Conservation (phyloP, 1,140 invertebrate genomes). For the Zaprionus vittiger region DNA sequence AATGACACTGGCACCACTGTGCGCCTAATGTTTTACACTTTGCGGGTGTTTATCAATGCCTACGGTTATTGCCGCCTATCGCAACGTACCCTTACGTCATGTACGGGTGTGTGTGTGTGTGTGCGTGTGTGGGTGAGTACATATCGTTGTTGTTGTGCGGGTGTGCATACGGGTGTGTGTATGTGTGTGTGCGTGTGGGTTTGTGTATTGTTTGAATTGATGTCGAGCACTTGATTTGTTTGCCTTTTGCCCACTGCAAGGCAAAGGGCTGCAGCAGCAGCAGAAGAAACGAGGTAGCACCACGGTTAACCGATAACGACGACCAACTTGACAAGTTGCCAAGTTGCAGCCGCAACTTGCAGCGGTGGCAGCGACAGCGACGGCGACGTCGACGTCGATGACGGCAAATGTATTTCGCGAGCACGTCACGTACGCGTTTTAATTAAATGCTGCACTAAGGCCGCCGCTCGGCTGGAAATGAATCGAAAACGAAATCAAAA, state of each 20-base stretch:
- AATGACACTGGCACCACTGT: slow-evolving; percentile 32
- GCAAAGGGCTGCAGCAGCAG: neutral
- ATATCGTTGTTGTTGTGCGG: slow-evolving; percentile 2
- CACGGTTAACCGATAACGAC: slow-evolving; percentile 12
- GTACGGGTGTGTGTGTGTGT: slow-evolving; percentile 22
- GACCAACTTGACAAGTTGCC: slow-evolving; percentile 30
- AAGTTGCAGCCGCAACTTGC: neutral
- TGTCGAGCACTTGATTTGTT: slow-evolving; percentile 46
- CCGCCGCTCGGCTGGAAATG: slow-evolving; percentile 13
- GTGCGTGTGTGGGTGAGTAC: neutral
- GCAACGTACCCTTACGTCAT: slow-evolving; percentile 37
- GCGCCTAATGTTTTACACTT: slow-evolving; percentile 49
- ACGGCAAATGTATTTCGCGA: slow-evolving; percentile 5
- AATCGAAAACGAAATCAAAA: slow-evolving; percentile 53
- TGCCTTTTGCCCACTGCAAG: slow-evolving; percentile 2
- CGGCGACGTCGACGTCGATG: neutral
- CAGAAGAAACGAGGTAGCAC: neutral
- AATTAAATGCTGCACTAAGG: slow-evolving; percentile 48
- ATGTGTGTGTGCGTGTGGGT: slow-evolving; percentile 8
- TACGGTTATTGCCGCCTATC: slow-evolving; percentile 49
- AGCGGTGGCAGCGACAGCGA: neutral
- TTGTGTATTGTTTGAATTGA: slow-evolving; percentile 27
- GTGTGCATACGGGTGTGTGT: slow-evolving; percentile 7
- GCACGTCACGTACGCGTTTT: slow-evolving; percentile 56
- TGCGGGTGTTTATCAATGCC: slow-evolving; percentile 54